Percentiles rank a stretch among this genome's conserved stretches.
These are phyloP conservation scores for Gobio gobio DNA, from an alignment of 2,113 vertebrate species.

Conservation along the genomic window DNA sequence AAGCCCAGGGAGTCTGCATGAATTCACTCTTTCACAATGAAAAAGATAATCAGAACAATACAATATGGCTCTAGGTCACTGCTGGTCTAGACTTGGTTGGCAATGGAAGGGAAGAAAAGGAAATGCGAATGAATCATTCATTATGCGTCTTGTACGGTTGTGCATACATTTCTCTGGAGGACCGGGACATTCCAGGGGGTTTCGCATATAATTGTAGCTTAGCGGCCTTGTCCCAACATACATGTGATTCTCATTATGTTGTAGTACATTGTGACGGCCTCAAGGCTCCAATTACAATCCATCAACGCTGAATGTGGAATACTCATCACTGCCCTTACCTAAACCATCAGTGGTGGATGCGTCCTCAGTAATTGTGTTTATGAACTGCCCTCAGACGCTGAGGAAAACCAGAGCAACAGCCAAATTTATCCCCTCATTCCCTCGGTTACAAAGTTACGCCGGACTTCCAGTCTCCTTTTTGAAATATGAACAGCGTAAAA, in stretches of 20 bases:
- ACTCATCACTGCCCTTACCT: conserved; percentile 22
- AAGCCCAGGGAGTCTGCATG: conserved; percentile 49
- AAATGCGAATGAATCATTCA: conserved; percentile 57
- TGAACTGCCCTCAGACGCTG: conserved; percentile 15
- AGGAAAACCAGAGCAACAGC: conserved; percentile 40
- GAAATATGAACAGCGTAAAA: conserved; percentile 16
- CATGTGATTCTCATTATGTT: conserved; percentile 49
- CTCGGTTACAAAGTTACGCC: not conserved
- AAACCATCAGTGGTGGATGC: not conserved
- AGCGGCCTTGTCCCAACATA: conserved; percentile 16
- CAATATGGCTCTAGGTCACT: conserved; percentile 46
- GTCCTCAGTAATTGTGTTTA: not conserved
- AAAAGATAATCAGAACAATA: conserved; percentile 51
- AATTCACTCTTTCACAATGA: conserved; percentile 61
- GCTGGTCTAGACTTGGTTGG: conserved; percentile 51
- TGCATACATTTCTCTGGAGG: conserved; percentile 14
- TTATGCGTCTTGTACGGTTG: not conserved
- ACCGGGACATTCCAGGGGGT: conserved; percentile 34
- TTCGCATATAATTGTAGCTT: conserved; percentile 21
- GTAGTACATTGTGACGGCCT: conserved; percentile 17
- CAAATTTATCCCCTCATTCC: conserved; percentile 19
- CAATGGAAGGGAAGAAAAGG: conserved; percentile 42
- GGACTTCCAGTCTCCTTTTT: conserved; percentile 22
- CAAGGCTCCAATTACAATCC: conserved; percentile 19
- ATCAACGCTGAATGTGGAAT: conserved; percentile 5